Evolutionary conservation across 1,140 invertebrate species (phyloP).

Genomic region (Diorhabda elongata): DNA sequence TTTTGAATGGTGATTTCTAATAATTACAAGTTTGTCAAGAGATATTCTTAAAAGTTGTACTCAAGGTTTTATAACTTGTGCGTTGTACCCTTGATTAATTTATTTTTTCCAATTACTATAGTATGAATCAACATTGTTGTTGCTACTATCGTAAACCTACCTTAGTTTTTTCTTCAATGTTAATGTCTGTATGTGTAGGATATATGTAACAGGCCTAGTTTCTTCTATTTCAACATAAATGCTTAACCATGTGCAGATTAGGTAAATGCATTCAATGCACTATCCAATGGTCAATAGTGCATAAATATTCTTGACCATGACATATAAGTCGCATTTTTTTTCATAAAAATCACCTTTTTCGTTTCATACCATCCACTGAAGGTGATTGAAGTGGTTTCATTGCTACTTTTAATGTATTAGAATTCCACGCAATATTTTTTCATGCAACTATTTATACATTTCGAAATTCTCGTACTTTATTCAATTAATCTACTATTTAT

Average conservation of each 20-base stretch:
- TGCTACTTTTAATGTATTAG: background rate
- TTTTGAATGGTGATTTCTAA: no score
- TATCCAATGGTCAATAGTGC: conserved; percentile 17
- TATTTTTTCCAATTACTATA: no score
- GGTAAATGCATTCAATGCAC: conserved; percentile 8
- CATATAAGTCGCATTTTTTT: conserved; percentile 22
- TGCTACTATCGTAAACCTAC: background rate
- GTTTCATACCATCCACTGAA: background rate
- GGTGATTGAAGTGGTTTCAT: background rate
- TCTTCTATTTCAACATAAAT: background rate
- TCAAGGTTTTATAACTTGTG: no score
- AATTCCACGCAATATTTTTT: no score
- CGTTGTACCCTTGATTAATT: no score
- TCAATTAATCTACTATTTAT: no score
- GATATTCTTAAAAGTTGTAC: no score
- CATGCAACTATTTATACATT: no score
- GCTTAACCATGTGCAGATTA: conserved; percentile 29
- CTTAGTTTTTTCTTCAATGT: background rate
- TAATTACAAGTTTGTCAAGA: no score
- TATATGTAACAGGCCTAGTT: background rate
- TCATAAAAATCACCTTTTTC: conserved; percentile 10
- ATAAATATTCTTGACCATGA: conserved; percentile 29
- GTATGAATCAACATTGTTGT: background rate
- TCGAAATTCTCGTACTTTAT: no score
- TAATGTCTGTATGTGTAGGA: background rate